phyloP scores from a whole-genome alignment of 1,140 invertebrate genomes.

The Pogonomyrmex californicus region DNA sequence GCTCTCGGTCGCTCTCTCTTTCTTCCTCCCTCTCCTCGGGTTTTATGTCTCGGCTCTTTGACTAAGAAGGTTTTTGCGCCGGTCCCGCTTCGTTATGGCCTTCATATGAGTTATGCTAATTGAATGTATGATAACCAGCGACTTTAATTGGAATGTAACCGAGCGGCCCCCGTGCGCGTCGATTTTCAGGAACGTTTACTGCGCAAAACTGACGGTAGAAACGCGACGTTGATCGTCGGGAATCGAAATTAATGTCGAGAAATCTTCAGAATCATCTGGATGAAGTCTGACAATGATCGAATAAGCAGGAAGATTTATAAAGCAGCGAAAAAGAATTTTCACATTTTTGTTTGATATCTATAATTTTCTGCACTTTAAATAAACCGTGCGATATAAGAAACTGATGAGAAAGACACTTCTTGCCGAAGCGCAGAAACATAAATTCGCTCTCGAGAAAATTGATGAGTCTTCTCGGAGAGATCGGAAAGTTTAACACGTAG shows the following conservation, averaged over 20 bases:
- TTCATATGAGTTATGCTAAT: conserved; percentile 84
- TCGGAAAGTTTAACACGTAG: not conserved
- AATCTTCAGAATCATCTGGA: not conserved
- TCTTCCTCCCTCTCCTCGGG: conserved; percentile 1
- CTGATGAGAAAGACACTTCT: not conserved
- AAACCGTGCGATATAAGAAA: not conserved
- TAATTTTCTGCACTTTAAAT: not conserved
- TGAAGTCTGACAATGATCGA: not conserved
- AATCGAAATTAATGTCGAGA: not conserved
- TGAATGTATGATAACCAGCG: conserved; percentile 80
- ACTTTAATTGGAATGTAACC: conserved; percentile 82
- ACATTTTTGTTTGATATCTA: not conserved
- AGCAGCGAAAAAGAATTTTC: not conserved
- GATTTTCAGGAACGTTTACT: conserved; percentile 66
- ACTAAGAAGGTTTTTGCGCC: conserved; percentile 77
- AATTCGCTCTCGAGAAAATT: conserved; percentile 19
- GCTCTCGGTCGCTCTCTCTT: conserved; percentile 11
- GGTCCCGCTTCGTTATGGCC: conserved; percentile 75
- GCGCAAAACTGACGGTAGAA: conserved; percentile 39
- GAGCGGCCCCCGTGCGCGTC: conserved; percentile 33
- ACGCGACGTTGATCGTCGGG: conserved; percentile 23
- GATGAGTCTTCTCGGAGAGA: not conserved
- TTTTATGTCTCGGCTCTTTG: conserved; percentile 75
- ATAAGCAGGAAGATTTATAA: not conserved
- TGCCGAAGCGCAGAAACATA: not conserved